Percentiles rank a stretch among this genome's conserved stretches.
Conservation (phyloP, 2,888 invertebrate species). For the Cantharis lateralis region DNA sequence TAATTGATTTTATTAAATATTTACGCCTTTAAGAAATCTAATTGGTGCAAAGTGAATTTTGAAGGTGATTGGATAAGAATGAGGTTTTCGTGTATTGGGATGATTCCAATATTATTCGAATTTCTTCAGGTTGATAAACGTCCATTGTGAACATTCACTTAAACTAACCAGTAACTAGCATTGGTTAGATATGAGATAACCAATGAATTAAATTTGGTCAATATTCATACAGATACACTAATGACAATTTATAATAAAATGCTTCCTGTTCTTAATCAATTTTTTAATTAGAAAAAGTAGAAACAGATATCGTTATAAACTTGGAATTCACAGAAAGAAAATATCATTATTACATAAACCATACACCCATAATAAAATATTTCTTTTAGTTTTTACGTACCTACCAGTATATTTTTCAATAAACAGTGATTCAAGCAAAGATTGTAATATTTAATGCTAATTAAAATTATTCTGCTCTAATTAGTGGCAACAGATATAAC, state of each 20-base stretch:
- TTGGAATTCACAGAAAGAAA: neutral
- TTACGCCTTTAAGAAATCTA: no score
- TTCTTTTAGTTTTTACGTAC: neutral
- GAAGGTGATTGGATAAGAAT: no score
- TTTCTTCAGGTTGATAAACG: no score
- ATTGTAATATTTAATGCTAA: neutral
- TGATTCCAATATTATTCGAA: no score
- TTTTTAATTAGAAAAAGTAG: neutral
- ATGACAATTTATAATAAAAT: neutral
- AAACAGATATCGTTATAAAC: neutral
- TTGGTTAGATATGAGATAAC: no score
- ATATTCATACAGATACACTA: neutral
- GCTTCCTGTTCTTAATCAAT: neutral
- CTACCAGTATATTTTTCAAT: neutral
- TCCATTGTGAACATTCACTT: no score
- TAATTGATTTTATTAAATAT: no score
- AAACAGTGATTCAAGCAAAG: neutral
- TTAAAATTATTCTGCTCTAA: constrained; percentile 23
- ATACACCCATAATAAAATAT: neutral
- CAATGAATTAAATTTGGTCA: neutral
- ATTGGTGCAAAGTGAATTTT: no score
- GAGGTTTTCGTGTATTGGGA: no score
- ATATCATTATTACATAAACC: neutral
- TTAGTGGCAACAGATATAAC: neutral
- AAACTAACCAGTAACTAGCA: no score